Base-by-base conservation (phyloP, 1,140 invertebrate species). In the Frieseomelitta varia region DNA sequence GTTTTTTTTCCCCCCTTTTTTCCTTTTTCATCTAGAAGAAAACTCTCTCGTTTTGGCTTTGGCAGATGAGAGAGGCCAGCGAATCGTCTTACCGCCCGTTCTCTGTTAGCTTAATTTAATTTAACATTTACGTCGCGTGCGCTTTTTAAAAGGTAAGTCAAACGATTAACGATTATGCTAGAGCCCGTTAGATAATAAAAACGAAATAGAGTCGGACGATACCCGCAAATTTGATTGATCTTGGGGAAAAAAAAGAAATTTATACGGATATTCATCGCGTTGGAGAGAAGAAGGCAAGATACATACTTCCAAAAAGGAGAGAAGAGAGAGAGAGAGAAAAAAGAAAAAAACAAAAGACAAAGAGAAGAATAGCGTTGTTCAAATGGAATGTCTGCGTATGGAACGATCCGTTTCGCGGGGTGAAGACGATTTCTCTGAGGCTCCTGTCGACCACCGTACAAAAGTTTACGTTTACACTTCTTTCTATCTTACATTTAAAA, bases 321-420 rank as follows among this genome's bases (percentile, higher is more conserved):
- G 17, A 55, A 17, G 14, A 15, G 12, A 53, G 51, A 53, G 15
- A 56, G 19, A 10, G 14, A 69, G 58, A 65, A 0, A 63, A 4
- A 27, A 67, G 10, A 10, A 19, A 8, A 17, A 21, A 34, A 78
- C 75, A 19, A 61, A 72, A 51, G 47, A 53, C 34, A 73, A 51
- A n/a, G 1, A n/a, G 55, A 84, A 81, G 67, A 73, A 86, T 87
- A 77, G 79, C 72, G 68, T 86, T 83, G 85, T 75, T 87, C 90
- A 86, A 90, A 92, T 93, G 92, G 92, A 93, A 93, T 93, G 92
- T 93, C 74, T 93, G 86, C 85, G 92, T 93, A 93, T 93, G 92
- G 92, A 93, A 91, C 81, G 89, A 89, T 85, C 75, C 58, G 67
- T 83, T n/a, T 86, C 84, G 69, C 63, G 69, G 81, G 75, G 81